phyloP scores from a whole-genome alignment of 2,888 invertebrate genomes.

The Acleris cristana region DNA sequence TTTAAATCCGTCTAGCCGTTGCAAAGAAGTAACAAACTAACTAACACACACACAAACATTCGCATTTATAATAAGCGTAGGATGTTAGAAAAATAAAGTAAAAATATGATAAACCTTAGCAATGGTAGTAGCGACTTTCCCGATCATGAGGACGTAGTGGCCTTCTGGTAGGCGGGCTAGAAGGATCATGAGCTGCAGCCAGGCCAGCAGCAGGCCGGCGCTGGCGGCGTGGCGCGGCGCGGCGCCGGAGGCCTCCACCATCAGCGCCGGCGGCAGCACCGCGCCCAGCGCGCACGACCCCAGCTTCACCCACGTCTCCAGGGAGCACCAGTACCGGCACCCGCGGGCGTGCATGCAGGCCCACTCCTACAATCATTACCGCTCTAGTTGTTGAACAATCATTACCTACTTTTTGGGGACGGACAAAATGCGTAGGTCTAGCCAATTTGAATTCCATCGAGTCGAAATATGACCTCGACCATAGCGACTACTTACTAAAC shows the following conservation, averaged over 20 bases:
- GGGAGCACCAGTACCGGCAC: background rate
- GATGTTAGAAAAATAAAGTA: no score
- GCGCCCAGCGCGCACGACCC: background rate
- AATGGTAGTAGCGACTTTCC: background rate
- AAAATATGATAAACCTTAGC: background rate
- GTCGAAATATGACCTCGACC: no score
- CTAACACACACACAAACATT: no score
- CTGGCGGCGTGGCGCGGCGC: background rate
- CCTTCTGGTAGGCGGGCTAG: background rate
- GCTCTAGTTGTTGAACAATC: no score
- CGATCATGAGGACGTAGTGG: background rate
- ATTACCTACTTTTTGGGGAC: no score
- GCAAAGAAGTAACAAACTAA: no score
- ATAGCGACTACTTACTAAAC: no score
- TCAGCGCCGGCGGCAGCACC: background rate
- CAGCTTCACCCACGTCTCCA: background rate
- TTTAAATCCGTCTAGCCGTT: no score
- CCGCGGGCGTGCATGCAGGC: background rate
- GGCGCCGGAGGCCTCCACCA: background rate
- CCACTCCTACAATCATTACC: background rate
- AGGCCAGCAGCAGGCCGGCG: background rate
- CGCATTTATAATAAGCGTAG: background rate
- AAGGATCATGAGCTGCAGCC: background rate
- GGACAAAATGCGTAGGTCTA: no score
- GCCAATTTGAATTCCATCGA: no score